Conservation (phyloP, 2,888 invertebrate species). For the Ctenicera cuprea region DNA sequence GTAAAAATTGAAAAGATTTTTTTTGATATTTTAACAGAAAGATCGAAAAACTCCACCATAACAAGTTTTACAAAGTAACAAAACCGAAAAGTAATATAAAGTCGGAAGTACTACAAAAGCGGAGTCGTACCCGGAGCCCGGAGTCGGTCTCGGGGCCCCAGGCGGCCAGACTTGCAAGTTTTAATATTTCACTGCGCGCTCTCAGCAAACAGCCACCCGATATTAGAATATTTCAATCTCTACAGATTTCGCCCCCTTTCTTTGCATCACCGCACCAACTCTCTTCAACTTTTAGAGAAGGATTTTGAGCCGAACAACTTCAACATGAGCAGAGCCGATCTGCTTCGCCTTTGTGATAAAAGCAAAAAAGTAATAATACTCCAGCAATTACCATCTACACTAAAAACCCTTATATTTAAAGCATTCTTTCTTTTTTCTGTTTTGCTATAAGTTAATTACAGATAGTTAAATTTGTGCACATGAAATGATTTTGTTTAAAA, state of each 20-base stretch:
- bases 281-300: conserved; percentile 53
- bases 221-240: conserved; percentile 73
- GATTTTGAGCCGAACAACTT: conserved; percentile 50
- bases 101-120: conserved; percentile 54
- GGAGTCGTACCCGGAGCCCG: conserved; percentile 49
- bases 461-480: no score
- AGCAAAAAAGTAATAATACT: conserved; percentile 44
- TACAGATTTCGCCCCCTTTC: conserved; percentile 66
- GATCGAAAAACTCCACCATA: conserved; percentile 29
- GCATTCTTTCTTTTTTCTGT: conserved; percentile 6
- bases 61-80: conserved; percentile 49
- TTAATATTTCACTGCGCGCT: conserved; percentile 65
- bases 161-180: conserved; percentile 62
- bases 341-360: conserved; percentile 39
- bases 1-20: conserved; percentile 3
- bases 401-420: conserved; percentile 18
- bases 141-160: conserved; percentile 57
- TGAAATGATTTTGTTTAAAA: no score
- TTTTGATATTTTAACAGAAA: conserved; percentile 20
- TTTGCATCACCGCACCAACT: conserved; percentile 58
- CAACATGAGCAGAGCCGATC: conserved; percentile 42
- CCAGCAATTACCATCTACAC: conserved; percentile 34
- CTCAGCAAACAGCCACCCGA: conserved; percentile 65
- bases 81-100: conserved; percentile 53
- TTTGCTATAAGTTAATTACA: background rate